Base-by-base conservation (phyloP, 2,113 vertebrate genomes). In the Brachyistius frenatus region DNA sequence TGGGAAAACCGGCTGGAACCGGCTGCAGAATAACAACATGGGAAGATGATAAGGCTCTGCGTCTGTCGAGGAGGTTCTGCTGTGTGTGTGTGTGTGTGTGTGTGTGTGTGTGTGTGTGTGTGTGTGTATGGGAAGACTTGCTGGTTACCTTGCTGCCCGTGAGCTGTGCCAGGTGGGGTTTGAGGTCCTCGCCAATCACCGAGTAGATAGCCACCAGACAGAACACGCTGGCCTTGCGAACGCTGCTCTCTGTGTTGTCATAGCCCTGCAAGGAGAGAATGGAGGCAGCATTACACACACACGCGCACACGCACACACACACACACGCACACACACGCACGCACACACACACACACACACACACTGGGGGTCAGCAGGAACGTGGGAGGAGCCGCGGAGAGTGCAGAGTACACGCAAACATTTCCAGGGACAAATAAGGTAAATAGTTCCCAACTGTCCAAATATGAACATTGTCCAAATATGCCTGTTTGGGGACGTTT, bases 161-260 rank as follows among this genome's bases (percentile, higher is more conserved):
- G 77, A 99, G 97, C 78, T 98, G 97, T 73, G 97, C 96, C n/a
- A 99, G 96, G 94, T 98, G 97, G 90, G 97, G 97, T 91, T 99
- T 99, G 90, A 99, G 94, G 41, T 99, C 97, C 94, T 99, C 98
- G 81, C 98, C 98, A 82, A 99, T 99, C 86, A 99, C 98, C 30
- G 98, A 98, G 92, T 99, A 99, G 93, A 99, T 98, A 5, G 98
- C 98, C 89, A 99, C 98, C 37, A 99, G 91, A 87, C 98, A 99
- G 93, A 99, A 99, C 30, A 99, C 98, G 1, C 98, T 99, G 92
- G 98, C 97, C 94, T 99, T 99, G 55, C 98, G 96, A 83, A 99
- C 98, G 3, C 98, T 99, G 94, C 98, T 99, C 93, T 99, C 98
- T 0, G 98, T 97, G 91, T 99, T 99, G 88, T 99, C 98, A 13